phyloP scores from a whole-genome alignment of 2,888 invertebrate genomes.

The Pycnomerus fuliginosus region DNA sequence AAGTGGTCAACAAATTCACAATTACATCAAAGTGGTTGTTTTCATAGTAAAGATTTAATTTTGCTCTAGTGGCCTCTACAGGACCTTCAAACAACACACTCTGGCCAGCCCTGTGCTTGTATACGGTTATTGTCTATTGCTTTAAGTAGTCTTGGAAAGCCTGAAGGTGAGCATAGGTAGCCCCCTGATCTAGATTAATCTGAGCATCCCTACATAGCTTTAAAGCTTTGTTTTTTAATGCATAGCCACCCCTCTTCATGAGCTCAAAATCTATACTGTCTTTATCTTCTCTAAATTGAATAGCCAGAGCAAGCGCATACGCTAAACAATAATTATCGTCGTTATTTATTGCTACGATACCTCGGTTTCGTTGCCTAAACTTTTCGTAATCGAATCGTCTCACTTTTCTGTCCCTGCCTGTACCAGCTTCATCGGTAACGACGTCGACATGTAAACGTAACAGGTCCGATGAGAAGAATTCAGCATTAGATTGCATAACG shows the following conservation, averaged over 20 bases:
- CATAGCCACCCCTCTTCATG: not conserved
- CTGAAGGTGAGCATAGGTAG: conserved; percentile 1
- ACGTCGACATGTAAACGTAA: too few relatives aligned
- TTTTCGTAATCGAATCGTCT: not conserved
- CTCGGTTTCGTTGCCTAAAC: not conserved
- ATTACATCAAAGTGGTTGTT: conserved; percentile 16
- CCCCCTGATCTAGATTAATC: conserved; percentile 3
- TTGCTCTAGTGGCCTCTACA: not conserved
- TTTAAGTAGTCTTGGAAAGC: conserved; percentile 6
- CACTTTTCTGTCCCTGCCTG: not conserved
- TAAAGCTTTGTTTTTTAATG: not conserved
- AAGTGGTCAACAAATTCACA: conserved; percentile 6
- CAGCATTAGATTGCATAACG: too few relatives aligned
- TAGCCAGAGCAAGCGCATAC: not conserved
- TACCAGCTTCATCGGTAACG: too few relatives aligned
- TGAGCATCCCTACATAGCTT: not conserved
- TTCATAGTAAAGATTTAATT: conserved; percentile 11
- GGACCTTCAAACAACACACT: conserved; percentile 2
- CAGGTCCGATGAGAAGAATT: too few relatives aligned
- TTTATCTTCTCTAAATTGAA: not conserved
- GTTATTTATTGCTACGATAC: conserved; percentile 1
- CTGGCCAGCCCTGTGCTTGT: not conserved
- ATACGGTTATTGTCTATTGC: conserved; percentile 6
- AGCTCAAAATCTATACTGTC: not conserved
- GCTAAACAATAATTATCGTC: conserved; percentile 4